Evolutionary conservation across 2,797 vertebrate genomes (phyloP), one percentile per base, ranked within the genome.

Genomic region (Ceyx erithaca): DNA sequence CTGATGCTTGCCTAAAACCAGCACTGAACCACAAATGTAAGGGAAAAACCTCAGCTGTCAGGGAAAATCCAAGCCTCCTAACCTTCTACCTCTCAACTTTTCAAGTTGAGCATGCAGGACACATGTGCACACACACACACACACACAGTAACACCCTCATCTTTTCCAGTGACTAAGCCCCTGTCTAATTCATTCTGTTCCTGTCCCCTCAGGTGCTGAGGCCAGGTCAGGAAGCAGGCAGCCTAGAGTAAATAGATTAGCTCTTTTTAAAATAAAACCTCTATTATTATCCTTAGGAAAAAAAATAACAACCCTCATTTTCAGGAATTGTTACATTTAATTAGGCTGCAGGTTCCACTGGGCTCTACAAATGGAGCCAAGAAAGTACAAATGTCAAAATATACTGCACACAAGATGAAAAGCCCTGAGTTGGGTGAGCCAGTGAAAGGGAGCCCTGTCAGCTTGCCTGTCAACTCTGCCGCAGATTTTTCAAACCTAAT

Each of bases 201-300:
- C 90, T 96, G 95, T 97, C 94, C 96, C 97, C 97, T 97, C 96
- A 96, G 96, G 97, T 97, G 89, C 93, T 85, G 92, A 97, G 92
- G 87, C 96, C 92, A 87, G 96, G 97, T 96, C 97, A 97, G 96
- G 96, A 97, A 97, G 92, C 97, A 97, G 95, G 92, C 96, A 95
- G 94, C 70, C 89, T 77, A 94, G 82, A 94, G 93, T 96, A 96
- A 97, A 97, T 94, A 97, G 93, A 96, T 97, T 95, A 97, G 94
- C 79, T 95, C 95, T 93, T 92, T 94, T 95, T 89, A 0, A 95
- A 96, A 96, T 94, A 94, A 94, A 96, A 95, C 93, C 93, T 80
- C 93, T 95, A 94, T 96, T 97, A 96, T 97, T 97, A 96, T 95
- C 79, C 90, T 31, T 76, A 73, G 85, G 80, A 94, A 93, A 96